Base-by-base conservation (phyloP, 2,888 invertebrate species). In the Gortyna flavago region DNA sequence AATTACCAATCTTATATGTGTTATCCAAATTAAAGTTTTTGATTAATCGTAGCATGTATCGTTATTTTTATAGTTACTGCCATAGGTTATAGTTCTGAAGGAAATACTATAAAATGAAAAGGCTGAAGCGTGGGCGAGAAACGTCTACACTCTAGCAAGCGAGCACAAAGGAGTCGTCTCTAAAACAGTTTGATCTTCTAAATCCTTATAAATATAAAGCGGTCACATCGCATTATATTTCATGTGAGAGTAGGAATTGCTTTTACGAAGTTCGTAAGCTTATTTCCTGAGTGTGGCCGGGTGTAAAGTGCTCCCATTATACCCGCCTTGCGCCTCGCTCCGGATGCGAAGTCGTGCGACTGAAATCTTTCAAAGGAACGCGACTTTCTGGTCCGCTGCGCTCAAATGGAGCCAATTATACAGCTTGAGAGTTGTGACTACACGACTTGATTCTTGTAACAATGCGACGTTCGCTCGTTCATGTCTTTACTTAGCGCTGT, bases 241-340 rank as follows among this genome's bases (percentile, higher is more conserved):
- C 95, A 95, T 95, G 94, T 94, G 95, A 85, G 95, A 95, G 94
- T 88, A 92, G 94, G 92, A 96, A 96, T 96, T 95, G 96, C 96
- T 96, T 96, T 96, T 96, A 96, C 93, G 94, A 93, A 96, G 95
- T 96, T 96, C 94, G 94, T 95, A 95, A 96, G 96, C 96, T 96
- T 96, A 96, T 96, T 96, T 96, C 96, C 96, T 95, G 95, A 92
- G 94, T 93, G 94, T 94, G 94, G 94, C 92, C 91, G 95, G 93
- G 95, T 91, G 95, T 95, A 95, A 96, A 96, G 96, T 96, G 96
- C 94, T 94, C 92, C 96, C 96, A 96, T 96, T 96, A 96, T 92
- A 87, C 91, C 90, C 92, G 87, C 86, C 90, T 89, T 88, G 81
- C 89, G 80, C 88, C 87, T 85, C 89, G 85, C 87, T 76, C 84